Base-by-base conservation (phyloP, 2,888 invertebrate species). In the Parnassius orleans region DNA sequence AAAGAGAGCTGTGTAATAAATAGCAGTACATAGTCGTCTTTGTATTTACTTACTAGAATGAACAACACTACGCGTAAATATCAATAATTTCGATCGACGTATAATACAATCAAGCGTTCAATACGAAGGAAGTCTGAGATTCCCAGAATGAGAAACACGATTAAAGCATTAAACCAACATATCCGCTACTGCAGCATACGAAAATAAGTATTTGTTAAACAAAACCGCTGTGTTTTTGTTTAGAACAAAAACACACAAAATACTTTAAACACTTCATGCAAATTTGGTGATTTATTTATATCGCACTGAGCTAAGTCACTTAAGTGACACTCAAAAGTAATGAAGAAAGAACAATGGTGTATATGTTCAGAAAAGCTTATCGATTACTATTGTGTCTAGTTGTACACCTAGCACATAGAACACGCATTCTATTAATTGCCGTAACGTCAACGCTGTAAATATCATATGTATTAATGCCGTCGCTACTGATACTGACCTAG, bases 21-120 rank as follows among this genome's bases (percentile, higher is more conserved):
- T 33, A 33, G 33, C 3, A 33, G 14, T 48, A 48, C 48, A 48
- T 9, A 11, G 48, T 9, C 10, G 14, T 48, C 65, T 69, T 72
- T 79, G 68, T 78, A 61, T 69, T 72, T 74, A 67, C 67, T 71
- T 61, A 65, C 43, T 69, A 60, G 54, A 70, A 65, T 67, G 64
- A 60, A 65, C 53, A 54, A 53, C 33, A 41, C 15, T 42, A 44
- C 54, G 43, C 63, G 59, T 66, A 54, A 53, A 50, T 63, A 63
- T 53, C 60, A 65, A 59, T 62, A 10, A 14, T 61, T 63, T 46
- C 50, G 56, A 54, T 57, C 57, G 53, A 57, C 48, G n/a, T 42
- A 60, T 47, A 42, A 33, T 33, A 33, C 5, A 33, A 33, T 33
- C 43, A n/a, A 55, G 42, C 11, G 33, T 41, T 51, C 47, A n/a